A percentile compares a stretch with the other conserved stretches of the same genome.
Evolutionary conservation across 1,140 invertebrate genomes (phyloP).

Genomic region (Bathynomus jamesi): DNA sequence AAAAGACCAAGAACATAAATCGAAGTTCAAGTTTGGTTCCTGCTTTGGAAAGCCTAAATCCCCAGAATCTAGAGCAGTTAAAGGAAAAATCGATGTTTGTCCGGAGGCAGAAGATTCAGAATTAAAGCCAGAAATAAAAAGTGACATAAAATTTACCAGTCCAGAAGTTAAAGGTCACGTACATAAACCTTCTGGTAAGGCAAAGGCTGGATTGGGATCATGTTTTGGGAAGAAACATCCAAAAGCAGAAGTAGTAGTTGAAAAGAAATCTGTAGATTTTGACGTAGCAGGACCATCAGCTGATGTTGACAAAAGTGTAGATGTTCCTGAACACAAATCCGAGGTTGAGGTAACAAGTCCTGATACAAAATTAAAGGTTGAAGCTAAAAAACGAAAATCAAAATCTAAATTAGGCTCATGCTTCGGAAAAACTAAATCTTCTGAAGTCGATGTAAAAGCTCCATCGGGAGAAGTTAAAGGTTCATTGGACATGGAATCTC

Average conservation of each 20-base stretch:
- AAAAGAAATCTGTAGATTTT: constrained; percentile 1
- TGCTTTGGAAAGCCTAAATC: constrained; percentile 11
- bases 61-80: constrained; percentile 2
- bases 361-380: not conserved
- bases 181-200: not conserved
- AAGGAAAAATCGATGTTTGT: constrained; percentile 1
- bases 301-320: not conserved
- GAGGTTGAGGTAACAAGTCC: not conserved
- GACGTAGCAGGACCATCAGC: constrained; percentile 11
- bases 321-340: not conserved
- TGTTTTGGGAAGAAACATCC: constrained; percentile 11
- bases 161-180: constrained; percentile 13
- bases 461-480: not conserved
- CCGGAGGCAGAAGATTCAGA: constrained; percentile 12
- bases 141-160: too few species aligned
- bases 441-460: not conserved
- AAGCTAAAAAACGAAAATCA: constrained; percentile 1
- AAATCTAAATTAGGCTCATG: constrained; percentile 15
- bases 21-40: not conserved
- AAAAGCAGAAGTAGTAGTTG: constrained; percentile 1
- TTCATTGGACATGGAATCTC: not conserved
- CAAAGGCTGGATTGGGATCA: constrained; percentile 24
- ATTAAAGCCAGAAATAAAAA: not conserved
- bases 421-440: constrained; percentile 19
- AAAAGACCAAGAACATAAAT: not conserved